Percentiles rank a stretch among this genome's conserved stretches.
These are phyloP conservation scores for Ricordea florida DNA, from an alignment of 92 coral and sea anemone genomes.

Conservation along the genomic window DNA sequence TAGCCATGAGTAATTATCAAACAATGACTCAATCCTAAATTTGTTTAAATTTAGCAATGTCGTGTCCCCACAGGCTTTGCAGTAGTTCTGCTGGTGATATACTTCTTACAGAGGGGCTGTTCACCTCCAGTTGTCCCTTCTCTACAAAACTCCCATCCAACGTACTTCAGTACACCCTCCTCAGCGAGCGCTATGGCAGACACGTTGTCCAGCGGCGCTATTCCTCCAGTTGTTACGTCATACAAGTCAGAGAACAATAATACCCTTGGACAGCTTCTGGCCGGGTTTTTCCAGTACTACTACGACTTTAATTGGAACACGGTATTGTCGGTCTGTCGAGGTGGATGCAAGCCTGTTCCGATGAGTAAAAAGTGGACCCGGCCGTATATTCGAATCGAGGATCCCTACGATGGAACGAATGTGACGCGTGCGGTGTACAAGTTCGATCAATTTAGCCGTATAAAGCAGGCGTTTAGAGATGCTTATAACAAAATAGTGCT, in stretches of 20 bases:
- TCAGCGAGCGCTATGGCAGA: conserved; percentile 26
- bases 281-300: conserved; percentile 64
- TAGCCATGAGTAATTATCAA: too few species aligned
- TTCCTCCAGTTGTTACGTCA: conserved; percentile 22
- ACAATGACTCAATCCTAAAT: too few species aligned
- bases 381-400: conserved; percentile 60
- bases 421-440: conserved; percentile 56
- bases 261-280: conserved; percentile 41
- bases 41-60: too few species aligned
- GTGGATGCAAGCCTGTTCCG: conserved; percentile 13
- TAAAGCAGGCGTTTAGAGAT: conserved; percentile 18
- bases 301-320: conserved; percentile 44
- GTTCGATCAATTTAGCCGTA: neutral
- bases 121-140: conserved; percentile 55
- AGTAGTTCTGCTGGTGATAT: conserved; percentile 51
- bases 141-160: conserved; percentile 33
- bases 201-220: conserved; percentile 26
- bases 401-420: conserved; percentile 44
- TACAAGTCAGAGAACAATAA: conserved; percentile 34
- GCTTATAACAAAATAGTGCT: conserved; percentile 1
- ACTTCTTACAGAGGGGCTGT: conserved; percentile 76
- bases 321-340: conserved; percentile 59
- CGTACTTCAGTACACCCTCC: conserved; percentile 20
- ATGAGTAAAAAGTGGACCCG: conserved; percentile 36
- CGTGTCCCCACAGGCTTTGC: conserved; percentile 45